Evolutionary conservation across 2,113 vertebrate genomes (phyloP).

Genomic region (Choloepus hoffmanni): DNA sequence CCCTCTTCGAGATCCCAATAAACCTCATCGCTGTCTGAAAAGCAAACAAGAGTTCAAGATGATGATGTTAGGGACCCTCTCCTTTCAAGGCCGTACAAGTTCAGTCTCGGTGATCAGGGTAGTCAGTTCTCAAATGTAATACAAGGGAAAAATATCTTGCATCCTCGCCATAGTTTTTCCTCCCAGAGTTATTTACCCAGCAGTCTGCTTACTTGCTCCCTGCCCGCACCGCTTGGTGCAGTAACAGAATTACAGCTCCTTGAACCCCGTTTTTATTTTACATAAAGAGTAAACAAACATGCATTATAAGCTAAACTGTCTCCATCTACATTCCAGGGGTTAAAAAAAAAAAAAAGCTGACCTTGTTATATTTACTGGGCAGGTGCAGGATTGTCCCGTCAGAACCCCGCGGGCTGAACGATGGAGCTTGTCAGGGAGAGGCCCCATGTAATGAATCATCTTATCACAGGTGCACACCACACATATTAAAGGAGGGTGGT

Average conservation of each 20-base stretch:
- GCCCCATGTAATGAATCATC: conserved; percentile 99
- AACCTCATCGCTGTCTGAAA: background rate
- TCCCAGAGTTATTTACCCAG: background rate
- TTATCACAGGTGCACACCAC: conserved; percentile 97
- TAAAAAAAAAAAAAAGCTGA: conserved; percentile 92
- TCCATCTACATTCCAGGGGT: conserved; percentile 74
- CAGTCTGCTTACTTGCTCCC: background rate
- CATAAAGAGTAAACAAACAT: conserved; percentile 86
- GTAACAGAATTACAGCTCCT: background rate
- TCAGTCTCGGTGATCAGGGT: background rate
- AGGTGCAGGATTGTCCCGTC: conserved; percentile 97
- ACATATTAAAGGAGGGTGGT: conserved; percentile 97
- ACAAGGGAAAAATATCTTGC: background rate
- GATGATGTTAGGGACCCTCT: background rate
- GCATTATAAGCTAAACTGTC: conserved; percentile 82
- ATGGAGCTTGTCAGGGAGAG: conserved; percentile 97
- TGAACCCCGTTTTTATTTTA: conserved; percentile 73
- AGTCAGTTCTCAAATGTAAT: conserved; percentile 26
- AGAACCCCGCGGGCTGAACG: conserved; percentile 98
- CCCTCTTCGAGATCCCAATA: conserved; percentile 1
- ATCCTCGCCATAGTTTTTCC: conserved; percentile 13
- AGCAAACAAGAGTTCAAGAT: background rate
- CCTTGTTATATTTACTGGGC: conserved; percentile 98
- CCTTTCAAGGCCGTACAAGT: conserved; percentile 17
- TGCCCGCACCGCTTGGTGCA: conserved; percentile 46